Percentiles rank a stretch among this genome's conserved stretches.
Conservation (phyloP, 2,113 vertebrate genomes). For the Xyrauchen texanus region DNA sequence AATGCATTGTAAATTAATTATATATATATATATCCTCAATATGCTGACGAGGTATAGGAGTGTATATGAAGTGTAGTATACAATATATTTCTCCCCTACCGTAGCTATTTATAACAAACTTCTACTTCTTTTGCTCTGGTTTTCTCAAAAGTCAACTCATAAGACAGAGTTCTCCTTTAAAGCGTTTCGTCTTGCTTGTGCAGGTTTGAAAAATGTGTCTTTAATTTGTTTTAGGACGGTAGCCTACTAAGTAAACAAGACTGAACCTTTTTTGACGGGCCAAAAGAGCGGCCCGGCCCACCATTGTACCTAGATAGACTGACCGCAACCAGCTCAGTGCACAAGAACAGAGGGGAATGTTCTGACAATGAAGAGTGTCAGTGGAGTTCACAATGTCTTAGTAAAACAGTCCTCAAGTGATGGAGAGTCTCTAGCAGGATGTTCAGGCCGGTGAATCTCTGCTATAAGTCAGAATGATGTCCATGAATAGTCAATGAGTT, state of each 20-base stretch:
- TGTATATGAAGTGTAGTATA: too few relatives aligned
- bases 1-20: too few relatives aligned
- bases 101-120: too few relatives aligned
- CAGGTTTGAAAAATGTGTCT: background rate
- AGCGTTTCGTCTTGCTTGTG: background rate
- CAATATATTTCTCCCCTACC: too few relatives aligned
- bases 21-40: too few relatives aligned
- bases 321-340: conserved; percentile 85
- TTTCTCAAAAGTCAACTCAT: too few relatives aligned
- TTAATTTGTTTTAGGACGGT: conserved; percentile 23
- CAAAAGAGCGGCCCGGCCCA: conserved; percentile 85
- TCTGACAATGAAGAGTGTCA: conserved; percentile 64
- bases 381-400: conserved; percentile 16
- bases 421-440: conserved; percentile 75
- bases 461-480: background rate
- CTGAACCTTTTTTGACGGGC: conserved; percentile 81
- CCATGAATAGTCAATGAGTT: background rate
- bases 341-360: conserved; percentile 85
- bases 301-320: conserved; percentile 82
- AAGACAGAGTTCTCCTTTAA: background rate
- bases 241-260: conserved; percentile 90
- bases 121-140: too few relatives aligned
- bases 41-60: too few relatives aligned
- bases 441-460: conserved; percentile 30
- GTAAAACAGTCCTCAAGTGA: conserved; percentile 50